Percentiles rank a stretch among this genome's conserved stretches.
Evolutionary conservation across 2,888 invertebrate genomes (phyloP).

Genomic region (Megastigmus dorsalis): DNA sequence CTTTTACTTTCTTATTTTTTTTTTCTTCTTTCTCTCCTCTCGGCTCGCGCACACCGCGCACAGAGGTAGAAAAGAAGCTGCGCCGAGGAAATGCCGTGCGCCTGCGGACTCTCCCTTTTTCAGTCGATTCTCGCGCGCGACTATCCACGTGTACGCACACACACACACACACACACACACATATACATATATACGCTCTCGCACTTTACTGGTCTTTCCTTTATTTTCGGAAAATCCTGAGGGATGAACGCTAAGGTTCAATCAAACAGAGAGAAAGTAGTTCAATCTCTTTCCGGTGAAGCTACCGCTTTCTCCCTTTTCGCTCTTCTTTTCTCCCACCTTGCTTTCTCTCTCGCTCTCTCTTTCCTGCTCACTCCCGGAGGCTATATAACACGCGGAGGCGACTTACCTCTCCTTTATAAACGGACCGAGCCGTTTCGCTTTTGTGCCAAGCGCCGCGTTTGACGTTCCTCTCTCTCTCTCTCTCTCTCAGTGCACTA

Average conservation of each 20-base stretch:
- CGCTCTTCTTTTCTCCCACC: no score
- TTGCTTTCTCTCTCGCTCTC: not conserved
- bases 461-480: no score
- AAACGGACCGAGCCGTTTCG: not conserved
- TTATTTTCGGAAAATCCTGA: constrained; percentile 46
- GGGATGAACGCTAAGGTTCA: constrained; percentile 43
- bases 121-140: not conserved
- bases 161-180: no score
- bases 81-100: not conserved
- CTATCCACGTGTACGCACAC: no score
- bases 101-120: constrained; percentile 7
- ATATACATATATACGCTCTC: constrained; percentile 1
- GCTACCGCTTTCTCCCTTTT: not conserved
- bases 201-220: constrained; percentile 16
- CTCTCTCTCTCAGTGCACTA: no score
- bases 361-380: not conserved
- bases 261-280: constrained; percentile 49
- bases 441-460: not conserved
- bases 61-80: not conserved
- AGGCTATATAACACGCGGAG: not conserved
- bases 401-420: constrained; percentile 3
- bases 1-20: not conserved
- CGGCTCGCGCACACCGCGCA: no score
- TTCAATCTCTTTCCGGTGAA: constrained; percentile 36
- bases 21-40: not conserved